Conservation (phyloP, 2,113 vertebrate genomes). For the Peromyscus leucopus region DNA sequence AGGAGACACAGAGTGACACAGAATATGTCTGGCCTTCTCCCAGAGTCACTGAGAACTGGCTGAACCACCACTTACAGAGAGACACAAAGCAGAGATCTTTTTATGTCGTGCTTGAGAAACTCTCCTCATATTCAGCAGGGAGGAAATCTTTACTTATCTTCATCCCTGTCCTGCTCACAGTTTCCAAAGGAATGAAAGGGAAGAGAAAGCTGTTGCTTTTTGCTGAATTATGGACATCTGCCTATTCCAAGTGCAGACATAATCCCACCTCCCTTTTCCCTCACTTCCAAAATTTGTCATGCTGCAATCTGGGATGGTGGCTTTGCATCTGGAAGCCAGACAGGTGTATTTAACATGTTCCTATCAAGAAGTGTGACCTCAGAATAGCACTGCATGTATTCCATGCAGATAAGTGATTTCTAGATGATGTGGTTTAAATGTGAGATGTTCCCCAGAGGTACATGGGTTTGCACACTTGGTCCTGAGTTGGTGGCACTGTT, state of each 20-base stretch:
- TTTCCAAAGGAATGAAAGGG: constrained; percentile 39
- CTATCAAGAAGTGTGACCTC: constrained; percentile 16
- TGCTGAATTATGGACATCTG: constrained; percentile 67
- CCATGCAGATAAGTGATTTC: neutral
- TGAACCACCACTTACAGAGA: neutral
- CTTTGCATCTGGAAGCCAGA: constrained; percentile 24
- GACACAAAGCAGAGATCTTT: neutral
- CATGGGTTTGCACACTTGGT: neutral
- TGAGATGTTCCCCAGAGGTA: neutral
- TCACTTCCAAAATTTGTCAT: constrained; percentile 55
- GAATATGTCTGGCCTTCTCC: constrained; percentile 48
- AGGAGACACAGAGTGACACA: constrained; percentile 49
- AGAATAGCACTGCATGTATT: neutral
- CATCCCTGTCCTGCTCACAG: neutral
- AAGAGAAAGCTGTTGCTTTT: constrained; percentile 18
- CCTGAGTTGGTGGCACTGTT: neutral
- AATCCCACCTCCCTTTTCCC: constrained; percentile 49
- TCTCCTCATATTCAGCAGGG: neutral
- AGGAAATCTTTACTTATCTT: neutral
- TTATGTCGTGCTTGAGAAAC: neutral
- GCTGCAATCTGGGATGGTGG: constrained; percentile 32
- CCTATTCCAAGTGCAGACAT: constrained; percentile 46
- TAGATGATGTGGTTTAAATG: neutral
- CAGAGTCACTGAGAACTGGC: constrained; percentile 34
- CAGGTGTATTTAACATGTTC: constrained; percentile 51